Percentiles rank a stretch among this genome's conserved stretches.
These are phyloP conservation scores for Oscheius sp. DNA, from an alignment of 1,140 invertebrate genomes.

Conservation along the genomic window DNA sequence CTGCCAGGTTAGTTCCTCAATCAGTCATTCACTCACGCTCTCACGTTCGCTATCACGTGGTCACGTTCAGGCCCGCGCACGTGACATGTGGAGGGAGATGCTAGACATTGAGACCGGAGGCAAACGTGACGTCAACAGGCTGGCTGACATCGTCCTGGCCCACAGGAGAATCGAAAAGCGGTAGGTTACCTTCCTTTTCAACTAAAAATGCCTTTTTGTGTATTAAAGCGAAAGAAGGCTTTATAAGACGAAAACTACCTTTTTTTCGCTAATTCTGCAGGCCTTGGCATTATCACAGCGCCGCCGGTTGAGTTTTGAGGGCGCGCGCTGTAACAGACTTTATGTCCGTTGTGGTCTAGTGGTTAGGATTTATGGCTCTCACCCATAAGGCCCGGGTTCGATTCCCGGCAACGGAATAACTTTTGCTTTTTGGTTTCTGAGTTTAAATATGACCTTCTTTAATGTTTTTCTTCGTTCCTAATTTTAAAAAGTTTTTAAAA, in stretches of 20 bases:
- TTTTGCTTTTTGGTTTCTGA: no score
- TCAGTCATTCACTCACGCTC: not conserved
- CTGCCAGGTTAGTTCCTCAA: constrained; percentile 40
- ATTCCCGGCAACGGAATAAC: constrained; percentile 71
- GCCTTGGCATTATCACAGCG: no score
- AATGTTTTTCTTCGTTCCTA: not conserved
- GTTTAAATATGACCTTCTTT: no score
- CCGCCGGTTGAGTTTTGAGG: no score
- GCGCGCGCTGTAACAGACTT: no score
- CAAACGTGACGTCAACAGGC: constrained; percentile 39
- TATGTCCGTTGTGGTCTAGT: constrained; percentile 43
- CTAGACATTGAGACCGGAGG: constrained; percentile 46
- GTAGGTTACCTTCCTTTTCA: not conserved
- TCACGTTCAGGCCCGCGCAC: constrained; percentile 36
- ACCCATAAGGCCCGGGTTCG: constrained; percentile 78
- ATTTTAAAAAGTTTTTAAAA: no score
- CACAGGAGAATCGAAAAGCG: constrained; percentile 37
- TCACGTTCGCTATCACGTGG: not conserved
- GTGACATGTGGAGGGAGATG: constrained; percentile 50
- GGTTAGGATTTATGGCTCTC: constrained; percentile 80
- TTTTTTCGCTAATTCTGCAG: no score
- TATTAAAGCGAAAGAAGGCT: no score
- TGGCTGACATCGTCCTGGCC: constrained; percentile 40
- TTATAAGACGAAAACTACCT: no score
- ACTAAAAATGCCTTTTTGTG: not conserved